Percentiles rank a stretch among this genome's conserved stretches.
Conservation (phyloP, 2,113 vertebrate species). For the Pelecanoides urinatrix region DNA sequence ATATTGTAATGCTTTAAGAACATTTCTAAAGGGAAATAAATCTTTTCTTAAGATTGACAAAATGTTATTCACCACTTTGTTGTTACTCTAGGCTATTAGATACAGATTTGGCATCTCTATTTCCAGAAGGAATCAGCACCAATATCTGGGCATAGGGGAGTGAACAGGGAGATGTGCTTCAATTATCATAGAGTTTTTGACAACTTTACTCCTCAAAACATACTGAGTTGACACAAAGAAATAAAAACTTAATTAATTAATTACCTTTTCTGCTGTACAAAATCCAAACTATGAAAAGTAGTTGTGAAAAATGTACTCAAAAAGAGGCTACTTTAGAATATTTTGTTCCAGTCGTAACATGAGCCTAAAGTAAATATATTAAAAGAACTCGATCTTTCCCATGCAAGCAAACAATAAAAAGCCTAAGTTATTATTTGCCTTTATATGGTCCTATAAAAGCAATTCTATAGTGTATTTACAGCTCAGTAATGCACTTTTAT, state of each 20-base stretch:
- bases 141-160: accelerated
- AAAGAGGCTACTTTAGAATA: not conserved
- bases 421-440: not conserved
- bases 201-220: not conserved
- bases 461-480: not conserved
- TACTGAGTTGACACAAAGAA: not conserved
- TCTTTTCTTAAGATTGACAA: not conserved
- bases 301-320: not conserved
- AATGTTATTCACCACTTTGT: not conserved
- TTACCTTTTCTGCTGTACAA: not conserved
- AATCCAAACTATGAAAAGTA: not conserved
- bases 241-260: not conserved
- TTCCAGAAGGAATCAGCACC: not conserved
- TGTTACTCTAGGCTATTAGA: not conserved
- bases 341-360: not conserved
- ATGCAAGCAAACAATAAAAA: not conserved
- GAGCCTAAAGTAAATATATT: not conserved
- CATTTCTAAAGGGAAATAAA: not conserved
- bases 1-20: not conserved
- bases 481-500: not conserved
- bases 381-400: accelerated
- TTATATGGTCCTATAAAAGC: not conserved
- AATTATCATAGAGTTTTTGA: not conserved
- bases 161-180: not conserved
- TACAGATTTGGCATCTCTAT: not conserved